Percentiles rank a stretch among this genome's conserved stretches.
These are phyloP conservation scores for Scartelaos histophorus DNA, from an alignment of 2,113 vertebrate genomes.

Conservation along the genomic window DNA sequence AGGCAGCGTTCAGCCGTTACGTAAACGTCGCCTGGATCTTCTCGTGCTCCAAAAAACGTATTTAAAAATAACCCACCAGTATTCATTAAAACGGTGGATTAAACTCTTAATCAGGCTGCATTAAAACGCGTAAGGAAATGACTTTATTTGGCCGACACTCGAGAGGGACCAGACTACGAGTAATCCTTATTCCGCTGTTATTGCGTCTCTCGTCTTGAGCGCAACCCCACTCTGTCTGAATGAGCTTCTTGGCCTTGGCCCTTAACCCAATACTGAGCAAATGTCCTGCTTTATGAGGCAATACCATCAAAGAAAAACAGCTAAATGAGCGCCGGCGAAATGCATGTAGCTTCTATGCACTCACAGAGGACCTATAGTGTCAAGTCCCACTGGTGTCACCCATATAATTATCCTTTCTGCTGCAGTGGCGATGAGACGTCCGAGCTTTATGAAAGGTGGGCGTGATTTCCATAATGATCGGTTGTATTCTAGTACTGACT, in stretches of 20 bases:
- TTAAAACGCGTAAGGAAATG: neutral
- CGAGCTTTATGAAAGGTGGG: conserved; percentile 42
- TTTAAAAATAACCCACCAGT: neutral
- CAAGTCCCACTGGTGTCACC: conserved; percentile 58
- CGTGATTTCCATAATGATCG: conserved; percentile 64
- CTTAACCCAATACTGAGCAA: conserved; percentile 38
- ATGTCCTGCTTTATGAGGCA: conserved; percentile 7
- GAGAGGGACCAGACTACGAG: neutral
- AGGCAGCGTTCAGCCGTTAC: neutral
- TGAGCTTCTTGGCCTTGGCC: conserved; percentile 32
- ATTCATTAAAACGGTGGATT: neutral
- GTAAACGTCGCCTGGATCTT: neutral
- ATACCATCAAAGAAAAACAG: conserved; percentile 49
- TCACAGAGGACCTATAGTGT: conserved; percentile 51
- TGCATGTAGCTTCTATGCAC: conserved; percentile 39
- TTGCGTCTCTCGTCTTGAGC: conserved; percentile 29
- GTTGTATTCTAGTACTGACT: conserved; percentile 44
- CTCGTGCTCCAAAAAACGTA: neutral
- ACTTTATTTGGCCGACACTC: neutral
- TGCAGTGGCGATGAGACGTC: conserved; percentile 47
- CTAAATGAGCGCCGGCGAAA: conserved; percentile 57
- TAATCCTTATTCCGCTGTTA: conserved; percentile 30
- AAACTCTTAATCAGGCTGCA: neutral
- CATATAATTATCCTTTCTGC: conserved; percentile 68
- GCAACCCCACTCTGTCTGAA: conserved; percentile 22